phyloP scores from a whole-genome alignment of 2,797 vertebrate species.

The Anolis apletophallus region DNA sequence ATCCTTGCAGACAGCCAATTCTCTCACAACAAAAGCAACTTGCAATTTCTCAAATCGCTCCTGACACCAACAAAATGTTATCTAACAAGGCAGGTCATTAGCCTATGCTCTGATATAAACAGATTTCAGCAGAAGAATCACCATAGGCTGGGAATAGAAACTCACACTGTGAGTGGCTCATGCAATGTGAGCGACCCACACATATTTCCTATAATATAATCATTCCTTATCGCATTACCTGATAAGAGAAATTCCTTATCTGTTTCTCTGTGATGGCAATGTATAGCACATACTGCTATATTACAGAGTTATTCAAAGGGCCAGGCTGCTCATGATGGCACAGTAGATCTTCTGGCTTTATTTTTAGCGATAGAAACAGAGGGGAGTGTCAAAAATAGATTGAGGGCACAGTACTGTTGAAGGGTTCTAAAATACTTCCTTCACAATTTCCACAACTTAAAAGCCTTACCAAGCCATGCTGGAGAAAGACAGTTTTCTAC shows the following conservation, averaged over 20 bases:
- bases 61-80: not conserved
- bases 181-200: not conserved
- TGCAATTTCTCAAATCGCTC: too few species aligned
- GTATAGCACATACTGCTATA: not conserved
- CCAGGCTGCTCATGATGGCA: not conserved
- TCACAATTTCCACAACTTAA: not conserved
- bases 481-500: too few species aligned
- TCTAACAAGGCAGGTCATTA: not conserved
- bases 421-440: not conserved
- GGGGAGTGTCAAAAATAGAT: not conserved
- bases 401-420: not conserved
- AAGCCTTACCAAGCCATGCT: not conserved
- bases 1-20: too few species aligned
- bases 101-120: not conserved
- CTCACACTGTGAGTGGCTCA: too few species aligned
- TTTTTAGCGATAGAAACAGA: not conserved
- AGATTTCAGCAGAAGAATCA: not conserved
- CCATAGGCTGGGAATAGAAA: not conserved
- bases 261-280: not conserved
- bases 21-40: too few species aligned
- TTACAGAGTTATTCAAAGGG: not conserved
- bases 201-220: not conserved
- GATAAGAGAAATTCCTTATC: not conserved
- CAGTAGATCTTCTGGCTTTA: not conserved
- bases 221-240: not conserved